These are phyloP conservation scores for Eristalinus aeneus DNA, from an alignment of 2,888 invertebrate species.

Conservation along the genomic window DNA sequence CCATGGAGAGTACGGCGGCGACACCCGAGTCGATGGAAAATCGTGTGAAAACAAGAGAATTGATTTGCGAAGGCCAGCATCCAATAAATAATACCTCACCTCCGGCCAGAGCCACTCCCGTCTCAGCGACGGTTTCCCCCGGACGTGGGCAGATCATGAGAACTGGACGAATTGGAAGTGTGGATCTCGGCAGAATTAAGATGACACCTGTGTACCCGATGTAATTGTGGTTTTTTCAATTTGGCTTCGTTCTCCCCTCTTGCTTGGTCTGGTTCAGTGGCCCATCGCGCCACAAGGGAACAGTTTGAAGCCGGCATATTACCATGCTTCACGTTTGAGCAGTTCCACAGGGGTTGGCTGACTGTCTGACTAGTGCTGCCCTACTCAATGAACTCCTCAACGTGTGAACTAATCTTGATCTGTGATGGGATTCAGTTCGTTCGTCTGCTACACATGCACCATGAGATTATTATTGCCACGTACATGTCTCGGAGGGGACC, in stretches of 20 bases:
- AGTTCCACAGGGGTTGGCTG: constrained; percentile 50
- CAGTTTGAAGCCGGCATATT: constrained; percentile 55
- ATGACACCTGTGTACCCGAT: constrained; percentile 66
- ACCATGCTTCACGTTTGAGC: constrained; percentile 62
- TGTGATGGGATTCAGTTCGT: constrained; percentile 13
- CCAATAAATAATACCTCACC: constrained; percentile 58
- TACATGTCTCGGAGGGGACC: constrained; percentile 18
- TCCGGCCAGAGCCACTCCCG: neutral
- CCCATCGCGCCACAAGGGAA: constrained; percentile 34
- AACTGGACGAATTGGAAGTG: neutral
- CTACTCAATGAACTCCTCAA: constrained; percentile 73
- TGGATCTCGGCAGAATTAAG: constrained; percentile 48
- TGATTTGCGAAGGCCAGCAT: constrained; percentile 62
- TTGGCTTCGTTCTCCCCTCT: constrained; percentile 14
- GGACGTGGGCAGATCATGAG: constrained; percentile 21
- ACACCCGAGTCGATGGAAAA: constrained; percentile 33
- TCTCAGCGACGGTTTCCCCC: too few species aligned
- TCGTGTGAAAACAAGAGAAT: constrained; percentile 52
- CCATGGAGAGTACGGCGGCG: constrained; percentile 21
- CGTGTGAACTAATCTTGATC: constrained; percentile 71
- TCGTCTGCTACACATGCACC: constrained; percentile 19
- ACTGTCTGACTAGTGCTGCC: constrained; percentile 34
- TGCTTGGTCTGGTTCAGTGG: constrained; percentile 31
- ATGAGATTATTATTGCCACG: constrained; percentile 54
- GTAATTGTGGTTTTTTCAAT: constrained; percentile 67